Percentiles rank a stretch among this genome's conserved stretches.
Evolutionary conservation across 2,113 vertebrate species (phyloP).

Genomic region (Colistium nudipinnis): DNA sequence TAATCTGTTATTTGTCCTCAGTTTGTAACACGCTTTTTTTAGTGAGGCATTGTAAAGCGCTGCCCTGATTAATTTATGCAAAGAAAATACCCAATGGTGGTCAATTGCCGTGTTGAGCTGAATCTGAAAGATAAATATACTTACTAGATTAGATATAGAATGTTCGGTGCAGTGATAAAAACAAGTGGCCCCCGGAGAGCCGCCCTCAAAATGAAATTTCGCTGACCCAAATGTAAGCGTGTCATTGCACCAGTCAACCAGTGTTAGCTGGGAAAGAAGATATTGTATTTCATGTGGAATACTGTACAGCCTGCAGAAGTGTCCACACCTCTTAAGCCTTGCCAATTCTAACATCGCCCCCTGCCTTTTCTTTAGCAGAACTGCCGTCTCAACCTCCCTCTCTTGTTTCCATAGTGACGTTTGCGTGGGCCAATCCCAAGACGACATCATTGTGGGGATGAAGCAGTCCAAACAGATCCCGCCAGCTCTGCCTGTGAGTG

Average conservation of each 20-base stretch:
- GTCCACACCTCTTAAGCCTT: not conserved
- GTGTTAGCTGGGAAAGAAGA: not conserved
- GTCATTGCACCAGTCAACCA: not conserved
- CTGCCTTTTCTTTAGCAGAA: slow-evolving; percentile 54
- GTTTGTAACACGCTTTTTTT: too few relatives aligned
- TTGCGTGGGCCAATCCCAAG: slow-evolving; percentile 96
- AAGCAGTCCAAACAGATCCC: slow-evolving; percentile 96
- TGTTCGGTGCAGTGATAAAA: too few relatives aligned
- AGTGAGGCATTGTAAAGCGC: not conserved
- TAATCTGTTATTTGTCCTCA: too few relatives aligned
- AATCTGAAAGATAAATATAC: too few relatives aligned
- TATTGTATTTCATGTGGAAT: not conserved
- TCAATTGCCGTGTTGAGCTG: too few relatives aligned
- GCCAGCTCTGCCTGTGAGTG: slow-evolving; percentile 92
- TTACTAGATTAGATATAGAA: too few relatives aligned
- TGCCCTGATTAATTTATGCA: too few relatives aligned
- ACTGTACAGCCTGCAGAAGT: not conserved
- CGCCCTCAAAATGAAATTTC: not conserved
- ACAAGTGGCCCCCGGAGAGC: too few relatives aligned
- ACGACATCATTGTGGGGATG: slow-evolving; percentile 97
- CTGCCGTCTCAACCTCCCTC: slow-evolving; percentile 32
- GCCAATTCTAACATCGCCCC: slow-evolving; percentile 47
- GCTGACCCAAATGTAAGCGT: not conserved
- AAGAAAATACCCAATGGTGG: too few relatives aligned
- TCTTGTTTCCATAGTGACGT: slow-evolving; percentile 87